Base-by-base conservation (phyloP, 92 coral and sea anemone species). In the Ricordea florida region DNA sequence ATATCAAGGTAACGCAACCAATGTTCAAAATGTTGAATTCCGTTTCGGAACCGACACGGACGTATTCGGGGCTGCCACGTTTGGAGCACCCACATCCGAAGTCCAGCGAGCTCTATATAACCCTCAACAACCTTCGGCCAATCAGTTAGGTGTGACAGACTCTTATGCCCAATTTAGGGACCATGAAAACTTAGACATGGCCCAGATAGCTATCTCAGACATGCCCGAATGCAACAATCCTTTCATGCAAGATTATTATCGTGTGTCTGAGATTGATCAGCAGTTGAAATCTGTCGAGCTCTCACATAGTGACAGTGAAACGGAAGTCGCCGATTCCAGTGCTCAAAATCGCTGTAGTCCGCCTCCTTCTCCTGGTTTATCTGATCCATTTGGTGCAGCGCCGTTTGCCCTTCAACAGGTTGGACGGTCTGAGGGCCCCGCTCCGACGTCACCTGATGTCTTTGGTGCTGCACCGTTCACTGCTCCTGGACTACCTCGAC, bases 311-410 rank as follows among this genome's bases (percentile, higher is more conserved):
- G 85, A 79, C 21, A 69, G 73, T 64, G 84, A 74, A 45, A 17
- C 62, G 16, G 85, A 69, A 13, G 52, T 28, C 7, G 57, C 36
- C 23, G 79, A 62, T 13, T 41, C 29, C 13, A 29, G 45, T 6
- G 61, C 23, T 29, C 25, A 40, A 43, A 50, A 49, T 26, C 37
- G 52, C 46, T 30, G 76, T 4, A 47, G 25, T 24, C 87, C 91
- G 17, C 91, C 91, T 27, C 66, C 28, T 14, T 86, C 91, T 10
- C 92, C 89, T 11, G 83, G 69, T 17, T n/a, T 81, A 14, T 46
- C 87, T 5, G 89, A 91, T 64, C 97, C 97, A 1, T 91, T 91
- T 50, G 97, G 97, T 17, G 78, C 93, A 16, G 93, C 80, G 15
- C 93, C 93, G 0, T 91, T 91, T 30, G 59, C 59, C 23, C 28